Percentiles rank a stretch among this genome's conserved stretches.
phyloP scores from a whole-genome alignment of 1,140 invertebrate genomes.

The Cryptotermes secundus region DNA sequence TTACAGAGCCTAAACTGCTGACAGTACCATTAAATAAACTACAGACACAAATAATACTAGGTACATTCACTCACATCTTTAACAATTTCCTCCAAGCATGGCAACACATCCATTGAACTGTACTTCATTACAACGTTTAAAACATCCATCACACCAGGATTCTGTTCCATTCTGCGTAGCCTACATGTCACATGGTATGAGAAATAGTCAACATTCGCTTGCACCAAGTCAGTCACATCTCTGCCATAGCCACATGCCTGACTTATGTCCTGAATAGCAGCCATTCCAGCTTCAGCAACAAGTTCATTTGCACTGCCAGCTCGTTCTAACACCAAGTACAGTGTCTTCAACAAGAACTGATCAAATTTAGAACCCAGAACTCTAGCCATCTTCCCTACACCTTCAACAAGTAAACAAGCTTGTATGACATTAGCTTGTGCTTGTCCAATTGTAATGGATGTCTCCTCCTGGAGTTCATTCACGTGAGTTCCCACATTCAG shows the following conservation, averaged over 20 bases:
- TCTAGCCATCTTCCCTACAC: conserved; percentile 58
- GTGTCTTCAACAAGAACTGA: conserved; percentile 58
- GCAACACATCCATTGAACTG: conserved; percentile 58
- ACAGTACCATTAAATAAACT: too few species aligned
- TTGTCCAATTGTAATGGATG: conserved; percentile 42
- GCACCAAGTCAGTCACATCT: conserved; percentile 55
- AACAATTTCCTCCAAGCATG: conserved; percentile 61
- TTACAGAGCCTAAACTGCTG: too few species aligned
- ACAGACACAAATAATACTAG: neutral
- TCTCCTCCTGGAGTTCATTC: neutral
- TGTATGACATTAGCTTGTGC: conserved; percentile 61
- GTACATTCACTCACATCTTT: conserved; percentile 55
- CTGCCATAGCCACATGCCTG: conserved; percentile 48
- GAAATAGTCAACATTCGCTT: conserved; percentile 64
- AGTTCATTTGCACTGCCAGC: conserved; percentile 60
- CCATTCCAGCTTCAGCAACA: conserved; percentile 55
- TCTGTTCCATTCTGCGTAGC: conserved; percentile 55
- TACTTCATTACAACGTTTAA: conserved; percentile 64
- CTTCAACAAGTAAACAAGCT: conserved; percentile 62
- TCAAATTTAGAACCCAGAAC: conserved; percentile 43
- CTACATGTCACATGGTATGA: conserved; percentile 58
- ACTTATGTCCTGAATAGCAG: conserved; percentile 55
- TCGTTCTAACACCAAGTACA: conserved; percentile 67
- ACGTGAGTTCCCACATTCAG: conserved; percentile 45
- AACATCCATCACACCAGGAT: conserved; percentile 56